A percentile compares a stretch with the other conserved stretches of the same genome.
Conservation (phyloP, 64 coral and sea anemone genomes). For the Stichodactyla helianthus region DNA sequence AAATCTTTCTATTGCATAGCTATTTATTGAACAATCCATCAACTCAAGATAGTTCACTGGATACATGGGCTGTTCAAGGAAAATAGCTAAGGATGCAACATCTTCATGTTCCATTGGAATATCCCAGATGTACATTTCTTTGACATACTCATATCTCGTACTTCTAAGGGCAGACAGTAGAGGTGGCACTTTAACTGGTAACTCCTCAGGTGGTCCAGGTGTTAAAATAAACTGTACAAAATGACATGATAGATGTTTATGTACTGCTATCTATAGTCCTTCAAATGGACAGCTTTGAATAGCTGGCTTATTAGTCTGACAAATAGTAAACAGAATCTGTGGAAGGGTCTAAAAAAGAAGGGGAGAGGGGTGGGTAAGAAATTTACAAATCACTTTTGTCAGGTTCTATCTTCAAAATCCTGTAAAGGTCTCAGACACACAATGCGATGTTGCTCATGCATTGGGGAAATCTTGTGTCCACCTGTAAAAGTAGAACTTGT, state of each 20-base stretch:
- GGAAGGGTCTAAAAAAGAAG: no score
- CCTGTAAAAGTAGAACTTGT: no score
- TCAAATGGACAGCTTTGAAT: no score
- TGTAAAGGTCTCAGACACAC: no score
- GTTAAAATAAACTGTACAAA: slow-evolving; percentile 80
- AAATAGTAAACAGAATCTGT: no score
- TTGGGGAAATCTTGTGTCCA: no score
- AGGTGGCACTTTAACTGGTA: slow-evolving; percentile 83
- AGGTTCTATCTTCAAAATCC: no score
- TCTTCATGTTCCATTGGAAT: slow-evolving; percentile 92
- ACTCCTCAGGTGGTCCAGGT: slow-evolving; percentile 74
- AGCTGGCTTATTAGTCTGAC: no score
- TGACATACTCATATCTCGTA: slow-evolving; percentile 88
- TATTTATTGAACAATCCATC: slow-evolving; percentile 90
- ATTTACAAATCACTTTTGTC: no score
- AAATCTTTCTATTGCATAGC: slow-evolving; percentile 89
- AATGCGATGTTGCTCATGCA: not conserved
- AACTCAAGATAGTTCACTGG: slow-evolving; percentile 85
- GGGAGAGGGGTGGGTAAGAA: no score
- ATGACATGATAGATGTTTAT: not conserved
- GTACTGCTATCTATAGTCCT: not conserved
- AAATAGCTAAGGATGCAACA: slow-evolving; percentile 85
- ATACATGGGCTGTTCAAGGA: slow-evolving; percentile 92
- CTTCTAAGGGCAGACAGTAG: slow-evolving; percentile 79
- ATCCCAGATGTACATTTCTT: slow-evolving; percentile 97